phyloP scores from a whole-genome alignment of 2,888 invertebrate species.

The Rhabditophanes sp. region DNA sequence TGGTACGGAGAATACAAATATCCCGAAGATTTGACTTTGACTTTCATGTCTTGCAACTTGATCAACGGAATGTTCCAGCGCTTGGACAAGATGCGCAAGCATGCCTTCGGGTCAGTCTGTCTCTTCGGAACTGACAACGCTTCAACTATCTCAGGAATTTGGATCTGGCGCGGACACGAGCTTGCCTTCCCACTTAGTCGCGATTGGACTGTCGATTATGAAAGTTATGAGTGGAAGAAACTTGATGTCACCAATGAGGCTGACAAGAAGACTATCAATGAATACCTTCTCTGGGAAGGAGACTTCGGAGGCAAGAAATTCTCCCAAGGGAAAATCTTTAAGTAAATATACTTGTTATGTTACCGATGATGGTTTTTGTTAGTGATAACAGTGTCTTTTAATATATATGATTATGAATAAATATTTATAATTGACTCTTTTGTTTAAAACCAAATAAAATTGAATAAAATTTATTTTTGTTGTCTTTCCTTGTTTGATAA shows the following conservation, averaged over 20 bases:
- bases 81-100: slow-evolving; percentile 89
- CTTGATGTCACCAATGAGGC: slow-evolving; percentile 63
- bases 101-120: slow-evolving; percentile 79
- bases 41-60: slow-evolving; percentile 95
- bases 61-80: slow-evolving; percentile 95
- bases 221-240: slow-evolving; percentile 85
- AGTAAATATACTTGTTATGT: slow-evolving; percentile 54
- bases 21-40: slow-evolving; percentile 70
- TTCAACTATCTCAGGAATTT: slow-evolving; percentile 81
- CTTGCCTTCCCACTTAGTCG: slow-evolving; percentile 62
- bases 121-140: slow-evolving; percentile 81
- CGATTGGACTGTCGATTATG: slow-evolving; percentile 63
- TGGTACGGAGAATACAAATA: slow-evolving; percentile 95
- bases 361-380: no score
- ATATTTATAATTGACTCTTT: no score
- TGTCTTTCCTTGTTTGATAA: no score
- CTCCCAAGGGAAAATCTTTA: slow-evolving; percentile 98
- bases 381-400: no score
- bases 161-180: slow-evolving; percentile 92
- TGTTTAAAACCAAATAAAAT: no score
- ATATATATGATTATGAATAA: no score
- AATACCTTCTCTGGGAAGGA: slow-evolving; percentile 47
- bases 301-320: slow-evolving; percentile 76
- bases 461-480: no score
- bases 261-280: slow-evolving; percentile 50